Percentiles rank a stretch among this genome's conserved stretches.
phyloP scores from a whole-genome alignment of 2,797 vertebrate genomes.

The Poecilia picta region DNA sequence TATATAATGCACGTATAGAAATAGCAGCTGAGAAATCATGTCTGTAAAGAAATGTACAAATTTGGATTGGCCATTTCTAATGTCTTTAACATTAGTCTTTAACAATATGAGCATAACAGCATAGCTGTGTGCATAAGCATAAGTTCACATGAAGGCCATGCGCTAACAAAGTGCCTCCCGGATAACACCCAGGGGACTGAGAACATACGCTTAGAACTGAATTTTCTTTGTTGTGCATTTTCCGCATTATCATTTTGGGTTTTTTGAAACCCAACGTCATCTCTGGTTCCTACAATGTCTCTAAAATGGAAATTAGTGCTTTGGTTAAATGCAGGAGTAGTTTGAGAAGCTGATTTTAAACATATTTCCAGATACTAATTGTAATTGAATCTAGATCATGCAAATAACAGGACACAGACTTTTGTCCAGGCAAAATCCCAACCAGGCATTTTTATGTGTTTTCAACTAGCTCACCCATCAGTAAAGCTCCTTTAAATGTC shows the following conservation, averaged over 20 bases:
- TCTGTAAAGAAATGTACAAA: neutral
- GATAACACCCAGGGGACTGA: neutral
- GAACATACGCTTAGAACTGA: neutral
- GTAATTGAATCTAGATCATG: neutral
- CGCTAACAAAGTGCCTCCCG: neutral
- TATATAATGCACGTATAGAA: neutral
- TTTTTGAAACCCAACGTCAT: neutral
- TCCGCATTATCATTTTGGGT: neutral
- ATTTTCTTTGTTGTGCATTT: neutral
- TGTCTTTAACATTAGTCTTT: neutral
- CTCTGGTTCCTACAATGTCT: neutral
- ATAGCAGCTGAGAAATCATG: neutral
- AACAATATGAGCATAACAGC: neutral
- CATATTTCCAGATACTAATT: neutral
- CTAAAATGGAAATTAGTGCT: neutral
- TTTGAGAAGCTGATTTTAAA: neutral
- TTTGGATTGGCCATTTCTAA: neutral
- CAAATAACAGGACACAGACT: neutral
- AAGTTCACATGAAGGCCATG: neutral
- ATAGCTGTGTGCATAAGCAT: neutral
- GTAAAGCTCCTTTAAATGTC: slow-evolving; percentile 8
- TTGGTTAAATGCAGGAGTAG: neutral
- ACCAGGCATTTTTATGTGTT: neutral
- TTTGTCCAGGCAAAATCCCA: neutral
- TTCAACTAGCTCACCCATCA: slow-evolving; percentile 5